A percentile compares a stretch with the other conserved stretches of the same genome.
These are phyloP conservation scores for Plutella xylostella DNA, from an alignment of 2,888 invertebrate genomes.

Conservation along the genomic window DNA sequence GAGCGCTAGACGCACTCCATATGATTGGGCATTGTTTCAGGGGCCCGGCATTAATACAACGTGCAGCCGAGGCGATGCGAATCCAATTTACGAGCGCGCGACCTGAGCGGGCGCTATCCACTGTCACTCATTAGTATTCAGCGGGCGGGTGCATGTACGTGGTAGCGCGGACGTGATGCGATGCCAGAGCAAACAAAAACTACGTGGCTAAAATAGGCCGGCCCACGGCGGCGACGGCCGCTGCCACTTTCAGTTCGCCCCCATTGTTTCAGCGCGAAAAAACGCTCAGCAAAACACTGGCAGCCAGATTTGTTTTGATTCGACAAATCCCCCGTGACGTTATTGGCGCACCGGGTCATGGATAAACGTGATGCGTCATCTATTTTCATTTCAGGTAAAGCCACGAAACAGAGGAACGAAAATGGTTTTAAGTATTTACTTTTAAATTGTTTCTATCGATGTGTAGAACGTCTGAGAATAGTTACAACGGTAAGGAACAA, in stretches of 20 bases:
- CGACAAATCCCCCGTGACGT: slow-evolving; percentile 16
- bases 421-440: too few species aligned
- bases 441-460: too few species aligned
- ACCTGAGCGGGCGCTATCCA: slow-evolving; percentile 32
- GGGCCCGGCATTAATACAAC: slow-evolving; percentile 33
- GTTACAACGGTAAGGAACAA: too few species aligned
- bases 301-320: slow-evolving; percentile 20
- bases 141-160: slow-evolving; percentile 30
- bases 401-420: slow-evolving; percentile 7
- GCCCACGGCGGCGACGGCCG: slow-evolving; percentile 12
- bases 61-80: slow-evolving; percentile 41
- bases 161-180: slow-evolving; percentile 42
- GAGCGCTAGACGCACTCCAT: slow-evolving; percentile 28
- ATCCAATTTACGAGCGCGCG: slow-evolving; percentile 50
- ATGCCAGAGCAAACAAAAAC: slow-evolving; percentile 49
- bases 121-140: slow-evolving; percentile 46
- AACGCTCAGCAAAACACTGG: slow-evolving; percentile 15
- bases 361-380: neutral
- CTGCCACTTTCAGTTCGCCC: slow-evolving; percentile 11
- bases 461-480: too few species aligned
- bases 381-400: neutral
- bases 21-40: slow-evolving; percentile 60
- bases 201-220: slow-evolving; percentile 36
- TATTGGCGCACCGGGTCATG: slow-evolving; percentile 8
- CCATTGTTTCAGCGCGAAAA: slow-evolving; percentile 26